phyloP scores from a whole-genome alignment of 2,113 vertebrate species.

The Uropsilus gracilis region DNA sequence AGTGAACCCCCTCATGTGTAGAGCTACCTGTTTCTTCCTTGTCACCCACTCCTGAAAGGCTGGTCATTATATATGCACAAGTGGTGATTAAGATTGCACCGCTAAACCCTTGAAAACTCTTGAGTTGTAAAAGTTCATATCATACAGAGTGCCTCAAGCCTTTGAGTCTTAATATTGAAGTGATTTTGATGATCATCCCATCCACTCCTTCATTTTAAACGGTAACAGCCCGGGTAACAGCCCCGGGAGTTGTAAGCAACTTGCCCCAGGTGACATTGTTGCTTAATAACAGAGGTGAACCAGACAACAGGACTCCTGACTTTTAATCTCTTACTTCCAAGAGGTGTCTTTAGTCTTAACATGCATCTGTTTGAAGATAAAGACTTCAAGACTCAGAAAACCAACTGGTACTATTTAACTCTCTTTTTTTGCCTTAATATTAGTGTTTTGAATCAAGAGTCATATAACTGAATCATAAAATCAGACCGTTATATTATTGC shows the following conservation, averaged over 20 bases:
- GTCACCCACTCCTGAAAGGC: not conserved
- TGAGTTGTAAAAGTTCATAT: not conserved
- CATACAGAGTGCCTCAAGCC: not conserved
- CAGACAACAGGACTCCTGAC: not conserved
- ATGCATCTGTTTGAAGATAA: not conserved
- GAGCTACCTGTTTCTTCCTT: not conserved
- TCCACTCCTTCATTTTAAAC: not conserved
- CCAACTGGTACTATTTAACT: not conserved
- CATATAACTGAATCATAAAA: conserved; percentile 2
- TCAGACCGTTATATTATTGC: not conserved
- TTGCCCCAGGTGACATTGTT: not conserved
- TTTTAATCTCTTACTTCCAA: not conserved
- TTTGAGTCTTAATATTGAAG: not conserved
- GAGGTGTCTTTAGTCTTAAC: not conserved
- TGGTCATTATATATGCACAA: not conserved
- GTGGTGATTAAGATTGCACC: not conserved
- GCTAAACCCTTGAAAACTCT: not conserved
- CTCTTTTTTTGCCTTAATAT: not conserved
- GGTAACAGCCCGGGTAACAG: not conserved
- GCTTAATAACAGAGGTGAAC: not conserved
- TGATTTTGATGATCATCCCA: not conserved
- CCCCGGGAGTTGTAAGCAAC: not conserved
- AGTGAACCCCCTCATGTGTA: not conserved
- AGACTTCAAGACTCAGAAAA: not conserved
- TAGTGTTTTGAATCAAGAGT: conserved; percentile 19